These are phyloP conservation scores for Sitophilus oryzae DNA, from an alignment of 1,140 invertebrate genomes.

Conservation along the genomic window DNA sequence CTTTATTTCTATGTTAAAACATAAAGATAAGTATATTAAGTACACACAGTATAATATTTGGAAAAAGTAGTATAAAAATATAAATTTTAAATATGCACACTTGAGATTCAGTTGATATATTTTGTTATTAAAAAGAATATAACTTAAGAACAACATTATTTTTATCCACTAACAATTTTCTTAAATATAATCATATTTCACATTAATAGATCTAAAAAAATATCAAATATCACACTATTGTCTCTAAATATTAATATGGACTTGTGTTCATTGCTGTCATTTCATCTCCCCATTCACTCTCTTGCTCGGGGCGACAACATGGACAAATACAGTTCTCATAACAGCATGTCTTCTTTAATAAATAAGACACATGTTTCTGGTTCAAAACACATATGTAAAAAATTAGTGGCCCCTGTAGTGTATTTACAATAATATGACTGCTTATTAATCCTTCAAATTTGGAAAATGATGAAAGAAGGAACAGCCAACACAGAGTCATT, in stretches of 20 bases:
- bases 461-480: slow-evolving; percentile 65
- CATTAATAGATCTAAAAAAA: too few species aligned
- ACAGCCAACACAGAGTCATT: slow-evolving; percentile 68
- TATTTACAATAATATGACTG: slow-evolving; percentile 65
- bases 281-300: slow-evolving; percentile 77
- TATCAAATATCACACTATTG: not conserved
- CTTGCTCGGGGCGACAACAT: slow-evolving; percentile 51
- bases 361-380: slow-evolving; percentile 68
- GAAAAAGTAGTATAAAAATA: too few species aligned
- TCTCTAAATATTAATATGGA: not conserved
- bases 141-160: too few species aligned
- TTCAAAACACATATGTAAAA: slow-evolving; percentile 70
- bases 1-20: too few species aligned
- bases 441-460: slow-evolving; percentile 65
- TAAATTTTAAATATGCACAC: too few species aligned
- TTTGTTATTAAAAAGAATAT: too few species aligned
- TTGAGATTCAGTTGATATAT: not conserved
- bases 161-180: too few species aligned
- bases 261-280: slow-evolving; percentile 68
- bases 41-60: too few species aligned
- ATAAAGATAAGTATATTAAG: too few species aligned
- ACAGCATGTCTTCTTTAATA: slow-evolving; percentile 70
- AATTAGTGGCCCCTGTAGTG: slow-evolving; percentile 63
- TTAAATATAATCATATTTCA: too few species aligned
- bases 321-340: slow-evolving; percentile 51